Conservation (phyloP, 1,140 invertebrate genomes). For the Lineus longissimus region DNA sequence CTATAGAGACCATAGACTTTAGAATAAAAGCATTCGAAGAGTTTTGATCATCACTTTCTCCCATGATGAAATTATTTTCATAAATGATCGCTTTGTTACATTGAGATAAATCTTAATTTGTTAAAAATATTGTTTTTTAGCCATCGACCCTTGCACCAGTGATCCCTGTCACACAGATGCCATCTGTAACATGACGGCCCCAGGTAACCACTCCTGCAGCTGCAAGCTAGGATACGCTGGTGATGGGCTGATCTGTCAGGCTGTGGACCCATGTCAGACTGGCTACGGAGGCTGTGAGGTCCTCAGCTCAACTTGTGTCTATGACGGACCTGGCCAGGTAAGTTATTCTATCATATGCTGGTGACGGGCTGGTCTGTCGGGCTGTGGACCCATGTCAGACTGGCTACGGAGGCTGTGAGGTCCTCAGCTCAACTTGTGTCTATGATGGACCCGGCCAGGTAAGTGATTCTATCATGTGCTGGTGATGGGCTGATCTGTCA, state of each 20-base stretch:
- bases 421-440: neutral
- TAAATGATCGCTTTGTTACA: neutral
- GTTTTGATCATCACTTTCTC: neutral
- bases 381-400: neutral
- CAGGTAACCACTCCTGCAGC: constrained; percentile 23
- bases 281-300: constrained; percentile 31
- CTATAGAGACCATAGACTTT: neutral
- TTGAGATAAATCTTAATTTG: too few species aligned
- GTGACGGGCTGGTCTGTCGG: neutral
- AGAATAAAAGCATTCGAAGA: neutral
- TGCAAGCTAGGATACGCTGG: constrained; percentile 30
- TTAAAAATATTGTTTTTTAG: constrained; percentile 22
- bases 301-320: constrained; percentile 26
- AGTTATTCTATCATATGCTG: neutral
- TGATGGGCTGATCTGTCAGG: constrained; percentile 32
- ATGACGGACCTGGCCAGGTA: constrained; percentile 29
- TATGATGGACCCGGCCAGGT: too few species aligned
- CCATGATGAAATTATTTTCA: neutral
- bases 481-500: constrained; percentile 36
- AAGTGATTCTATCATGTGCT: constrained; percentile 22
- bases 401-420: neutral
- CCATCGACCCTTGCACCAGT: constrained; percentile 25
- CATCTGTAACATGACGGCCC: constrained; percentile 22
- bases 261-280: constrained; percentile 34
- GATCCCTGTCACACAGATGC: constrained; percentile 23